phyloP scores from a whole-genome alignment of 2,888 invertebrate genomes.

The Drosophila affinis region DNA sequence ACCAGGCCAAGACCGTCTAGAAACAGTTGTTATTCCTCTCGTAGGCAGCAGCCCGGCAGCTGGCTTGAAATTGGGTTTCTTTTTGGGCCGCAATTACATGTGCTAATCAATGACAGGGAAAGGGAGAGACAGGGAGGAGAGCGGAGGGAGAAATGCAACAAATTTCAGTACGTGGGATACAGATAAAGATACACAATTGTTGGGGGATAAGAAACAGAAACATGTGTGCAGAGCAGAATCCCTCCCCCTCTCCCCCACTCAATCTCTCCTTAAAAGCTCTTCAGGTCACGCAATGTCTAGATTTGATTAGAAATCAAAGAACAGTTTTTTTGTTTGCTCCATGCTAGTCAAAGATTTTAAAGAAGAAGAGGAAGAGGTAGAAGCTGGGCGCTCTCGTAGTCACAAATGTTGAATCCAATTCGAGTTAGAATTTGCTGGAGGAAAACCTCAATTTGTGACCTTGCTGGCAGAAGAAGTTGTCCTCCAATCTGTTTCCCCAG shows the following conservation, averaged over 20 bases:
- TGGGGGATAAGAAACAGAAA: constrained; percentile 8
- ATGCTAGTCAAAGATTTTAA: constrained; percentile 38
- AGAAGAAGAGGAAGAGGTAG: not conserved
- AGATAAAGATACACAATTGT: constrained; percentile 31
- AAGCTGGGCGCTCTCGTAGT: not conserved
- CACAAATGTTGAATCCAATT: not conserved
- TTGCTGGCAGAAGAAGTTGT: constrained; percentile 26
- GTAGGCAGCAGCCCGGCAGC: constrained; percentile 35
- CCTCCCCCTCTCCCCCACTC: not conserved
- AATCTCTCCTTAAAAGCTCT: not conserved
- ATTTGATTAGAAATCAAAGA: constrained; percentile 30
- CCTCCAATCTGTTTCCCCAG: constrained; percentile 19
- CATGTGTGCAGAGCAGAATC: not conserved
- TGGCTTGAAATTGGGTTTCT: constrained; percentile 39
- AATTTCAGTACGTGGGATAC: constrained; percentile 6
- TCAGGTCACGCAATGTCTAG: constrained; percentile 29
- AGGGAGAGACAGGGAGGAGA: not conserved
- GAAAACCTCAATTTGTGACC: constrained; percentile 24
- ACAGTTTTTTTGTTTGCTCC: constrained; percentile 13
- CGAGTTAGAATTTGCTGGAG: constrained; percentile 30
- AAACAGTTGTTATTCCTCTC: constrained; percentile 55
- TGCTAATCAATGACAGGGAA: constrained; percentile 60
- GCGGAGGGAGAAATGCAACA: not conserved
- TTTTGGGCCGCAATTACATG: constrained; percentile 63
- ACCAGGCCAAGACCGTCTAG: constrained; percentile 68